Evolutionary conservation across 92 coral and sea anemone species (phyloP), one percentile per base, ranked within the genome.

Genomic region (Porites evermanni): DNA sequence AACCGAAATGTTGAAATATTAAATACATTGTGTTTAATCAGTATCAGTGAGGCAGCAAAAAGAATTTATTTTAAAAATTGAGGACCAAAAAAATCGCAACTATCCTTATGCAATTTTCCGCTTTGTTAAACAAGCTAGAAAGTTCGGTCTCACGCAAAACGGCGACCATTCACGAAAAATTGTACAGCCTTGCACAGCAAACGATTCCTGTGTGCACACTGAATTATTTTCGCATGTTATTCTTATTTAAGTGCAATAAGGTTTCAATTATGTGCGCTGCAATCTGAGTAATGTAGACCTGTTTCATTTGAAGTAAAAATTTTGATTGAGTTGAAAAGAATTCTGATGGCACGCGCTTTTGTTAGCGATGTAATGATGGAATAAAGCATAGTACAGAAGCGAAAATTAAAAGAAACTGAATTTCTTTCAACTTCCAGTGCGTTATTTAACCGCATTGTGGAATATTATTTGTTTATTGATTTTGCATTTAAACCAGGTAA

Each of bases 311-410:
- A 79, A 79, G 66, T 50, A 59, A 79, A 64, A 26, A 17, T 21
- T 56, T 68, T n/a, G 50, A 47, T 11, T 53, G 69, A 70, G 86
- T 16, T 29, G 64, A 12, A 38, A 24, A 17, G 76, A 7, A 50
- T 18, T 26, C n/a, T n/a, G 26, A 58, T 52, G 84, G 84, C 84
- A 53, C 84, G 74, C 68, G 84, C 24, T 67, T 64, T 67, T 19
- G 63, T 53, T 11, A 74, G 78, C 24, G 53, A 24, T 53, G 1
- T 24, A 51, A 51, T 18, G 20, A 69, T 72, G 52, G 26, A 26
- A 7, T 16, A 67, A 67, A 64, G 53, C 23, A 72, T 24, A 32
- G 58, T 7, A 9, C 70, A 24, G 54, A 18, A 64, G 75, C 51
- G 5, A n/a, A 67, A 67, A 12, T 12, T 52, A 67, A 67, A 26